A percentile compares a stretch with the other conserved stretches of the same genome.
These are phyloP conservation scores for Macrobrachium rosenbergii DNA, from an alignment of 1,140 invertebrate genomes.

Conservation along the genomic window DNA sequence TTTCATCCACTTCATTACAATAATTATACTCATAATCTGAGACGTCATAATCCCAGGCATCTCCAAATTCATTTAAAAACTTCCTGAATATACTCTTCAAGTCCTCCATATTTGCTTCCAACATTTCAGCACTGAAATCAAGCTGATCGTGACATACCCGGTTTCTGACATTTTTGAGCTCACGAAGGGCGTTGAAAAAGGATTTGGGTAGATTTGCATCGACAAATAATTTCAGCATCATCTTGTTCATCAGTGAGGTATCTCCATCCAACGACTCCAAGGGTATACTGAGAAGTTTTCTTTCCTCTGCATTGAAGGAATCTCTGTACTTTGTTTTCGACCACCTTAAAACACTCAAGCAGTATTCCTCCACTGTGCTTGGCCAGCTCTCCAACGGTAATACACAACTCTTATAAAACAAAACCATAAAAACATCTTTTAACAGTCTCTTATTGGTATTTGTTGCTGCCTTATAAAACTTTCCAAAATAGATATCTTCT, in stretches of 20 bases:
- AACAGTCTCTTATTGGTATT: slow-evolving; percentile 46
- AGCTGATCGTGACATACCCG: slow-evolving; percentile 57
- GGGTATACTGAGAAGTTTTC: not conserved
- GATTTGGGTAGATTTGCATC: slow-evolving; percentile 36
- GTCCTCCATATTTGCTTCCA: slow-evolving; percentile 26
- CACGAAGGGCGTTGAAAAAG: slow-evolving; percentile 24
- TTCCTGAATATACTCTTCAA: slow-evolving; percentile 26
- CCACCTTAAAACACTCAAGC: slow-evolving; percentile 28
- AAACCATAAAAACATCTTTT: slow-evolving; percentile 40
- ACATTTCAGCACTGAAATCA: slow-evolving; percentile 6
- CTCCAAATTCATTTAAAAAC: slow-evolving; percentile 29
- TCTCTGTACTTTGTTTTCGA: slow-evolving; percentile 35
- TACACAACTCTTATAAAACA: slow-evolving; percentile 22
- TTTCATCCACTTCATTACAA: slow-evolving; percentile 39
- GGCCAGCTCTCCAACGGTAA: slow-evolving; percentile 2
- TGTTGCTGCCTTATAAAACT: slow-evolving; percentile 56
- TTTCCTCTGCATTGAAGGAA: slow-evolving; percentile 45
- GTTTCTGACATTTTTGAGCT: slow-evolving; percentile 61
- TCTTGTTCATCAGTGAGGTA: slow-evolving; percentile 52
- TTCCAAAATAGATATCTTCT: slow-evolving; percentile 53
- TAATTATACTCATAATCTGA: slow-evolving; percentile 6
- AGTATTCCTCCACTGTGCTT: slow-evolving; percentile 27
- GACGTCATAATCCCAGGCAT: slow-evolving; percentile 13
- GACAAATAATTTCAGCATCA: slow-evolving; percentile 41
- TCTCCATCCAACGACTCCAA: slow-evolving; percentile 29